These are phyloP conservation scores for Hemistola chrysoprasaria DNA, from an alignment of 2,888 invertebrate genomes.

Conservation along the genomic window DNA sequence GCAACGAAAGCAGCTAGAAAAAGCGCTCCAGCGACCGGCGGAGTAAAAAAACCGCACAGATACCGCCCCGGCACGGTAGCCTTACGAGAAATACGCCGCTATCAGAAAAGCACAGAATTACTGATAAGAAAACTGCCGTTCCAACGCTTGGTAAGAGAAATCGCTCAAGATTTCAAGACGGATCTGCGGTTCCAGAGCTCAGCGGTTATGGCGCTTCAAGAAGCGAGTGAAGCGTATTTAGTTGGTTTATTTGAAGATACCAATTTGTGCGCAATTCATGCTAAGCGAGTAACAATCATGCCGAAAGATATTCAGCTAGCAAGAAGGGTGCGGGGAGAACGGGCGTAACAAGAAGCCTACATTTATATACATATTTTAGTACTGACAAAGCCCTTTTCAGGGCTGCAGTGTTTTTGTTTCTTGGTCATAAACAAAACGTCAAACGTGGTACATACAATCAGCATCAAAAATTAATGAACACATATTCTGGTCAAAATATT, in stretches of 20 bases:
- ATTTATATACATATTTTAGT: constrained; percentile 8
- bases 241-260: constrained; percentile 89
- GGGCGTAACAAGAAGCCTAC: constrained; percentile 40
- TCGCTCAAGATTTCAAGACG: constrained; percentile 88
- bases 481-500: too few relatives aligned
- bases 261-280: constrained; percentile 90
- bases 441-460: constrained; percentile 2
- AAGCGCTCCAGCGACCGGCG: constrained; percentile 87
- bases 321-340: constrained; percentile 60
- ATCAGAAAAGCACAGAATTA: constrained; percentile 88
- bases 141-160: constrained; percentile 87
- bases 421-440: constrained; percentile 15
- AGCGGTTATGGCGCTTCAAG: constrained; percentile 86
- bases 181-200: constrained; percentile 87
- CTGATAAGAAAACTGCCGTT: constrained; percentile 88
- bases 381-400: constrained; percentile 75
- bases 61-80: constrained; percentile 87
- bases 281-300: constrained; percentile 69
- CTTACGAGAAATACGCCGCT: constrained; percentile 86
- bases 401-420: constrained; percentile 50
- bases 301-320: constrained; percentile 68
- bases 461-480: background rate
- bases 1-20: constrained; percentile 88
- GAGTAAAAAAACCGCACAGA: constrained; percentile 88
- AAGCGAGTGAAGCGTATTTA: constrained; percentile 83